Percentiles rank a stretch among this genome's conserved stretches.
Evolutionary conservation across 2,888 invertebrate species (phyloP).

Genomic region (Odontothrips loti): DNA sequence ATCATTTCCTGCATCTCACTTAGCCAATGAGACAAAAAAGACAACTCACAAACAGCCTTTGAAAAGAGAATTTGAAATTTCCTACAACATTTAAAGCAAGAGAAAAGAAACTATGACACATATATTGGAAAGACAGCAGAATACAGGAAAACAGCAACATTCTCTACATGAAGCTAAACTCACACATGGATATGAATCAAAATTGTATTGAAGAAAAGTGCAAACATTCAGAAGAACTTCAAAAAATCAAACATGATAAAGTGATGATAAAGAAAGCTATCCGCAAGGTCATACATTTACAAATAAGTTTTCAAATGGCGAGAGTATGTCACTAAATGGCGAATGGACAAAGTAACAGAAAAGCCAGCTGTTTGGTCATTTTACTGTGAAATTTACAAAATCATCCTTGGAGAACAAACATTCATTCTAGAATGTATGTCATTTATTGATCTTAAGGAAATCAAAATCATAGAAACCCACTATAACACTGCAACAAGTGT

Average conservation of each 20-base stretch:
- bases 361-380: not conserved
- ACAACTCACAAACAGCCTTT: not conserved
- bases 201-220: not conserved
- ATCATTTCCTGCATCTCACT: not conserved
- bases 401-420: not conserved
- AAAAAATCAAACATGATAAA: no score
- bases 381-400: not conserved
- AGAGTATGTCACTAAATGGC: not conserved
- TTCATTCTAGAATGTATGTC: not conserved
- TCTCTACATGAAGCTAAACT: not conserved
- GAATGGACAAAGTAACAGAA: no score
- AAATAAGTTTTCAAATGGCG: not conserved
- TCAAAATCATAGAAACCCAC: not conserved
- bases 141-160: constrained; percentile 4
- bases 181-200: constrained; percentile 10
- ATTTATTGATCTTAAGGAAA: not conserved
- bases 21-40: not conserved
- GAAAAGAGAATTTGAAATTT: not conserved
- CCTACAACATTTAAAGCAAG: constrained; percentile 18
- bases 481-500: not conserved
- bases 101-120: not conserved
- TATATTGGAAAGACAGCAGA: constrained; percentile 2
- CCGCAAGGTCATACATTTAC: not conserved
- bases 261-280: no score
- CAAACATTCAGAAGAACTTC: not conserved